Evolutionary conservation across 1,140 invertebrate genomes (phyloP), one percentile per base, ranked within the genome.

Genomic region (Halictus rubicundus): DNA sequence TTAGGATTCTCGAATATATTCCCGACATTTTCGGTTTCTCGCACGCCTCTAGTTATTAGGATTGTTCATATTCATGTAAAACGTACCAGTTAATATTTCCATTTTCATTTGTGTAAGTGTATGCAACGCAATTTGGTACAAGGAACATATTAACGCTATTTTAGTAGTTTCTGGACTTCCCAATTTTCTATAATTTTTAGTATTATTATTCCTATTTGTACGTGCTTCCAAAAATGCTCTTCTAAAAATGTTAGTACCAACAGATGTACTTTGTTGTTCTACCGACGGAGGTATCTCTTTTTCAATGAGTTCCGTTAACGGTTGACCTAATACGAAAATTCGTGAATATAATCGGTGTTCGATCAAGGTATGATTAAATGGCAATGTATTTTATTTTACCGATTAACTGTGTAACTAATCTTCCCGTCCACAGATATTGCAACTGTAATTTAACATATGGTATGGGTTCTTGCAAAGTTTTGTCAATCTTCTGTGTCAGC

Each of bases 31-130:
- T n/a, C n/a, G n/a, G n/a, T n/a, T n/a, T n/a, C n/a, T 32, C 32
- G 32, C 32, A 32, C 5, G 32, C 32, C 32, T 32, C 32, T 32
- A 21, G 9, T 69, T 21, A 46, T 37, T 2, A 32, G n/a, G 5
- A 23, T 61, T 61, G n/a, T 12, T 39, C 9, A 14, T n/a, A 10
- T 4, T 23, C 16, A 37, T 66, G 14, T 46, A 46, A 46, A 12
- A 81, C 54, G 21, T 93, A 97, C 98, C 98, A 87, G 98, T 98
- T 16, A 99, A 94, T 91, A 99, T 99, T 91, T 99, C 98, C 68
- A 99, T 93, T 91, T 97, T 96, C 82, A 99, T 95, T 92, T 99
- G 98, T 23, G 97, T 97, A 76, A 99, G 94, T 0, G 98, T 99
- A 77, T 95, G 96, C 65, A 99, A 93, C 14, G 98, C 97, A 12